Base-by-base conservation (phyloP, 2,888 invertebrate genomes). In the Perdita meconis region DNA sequence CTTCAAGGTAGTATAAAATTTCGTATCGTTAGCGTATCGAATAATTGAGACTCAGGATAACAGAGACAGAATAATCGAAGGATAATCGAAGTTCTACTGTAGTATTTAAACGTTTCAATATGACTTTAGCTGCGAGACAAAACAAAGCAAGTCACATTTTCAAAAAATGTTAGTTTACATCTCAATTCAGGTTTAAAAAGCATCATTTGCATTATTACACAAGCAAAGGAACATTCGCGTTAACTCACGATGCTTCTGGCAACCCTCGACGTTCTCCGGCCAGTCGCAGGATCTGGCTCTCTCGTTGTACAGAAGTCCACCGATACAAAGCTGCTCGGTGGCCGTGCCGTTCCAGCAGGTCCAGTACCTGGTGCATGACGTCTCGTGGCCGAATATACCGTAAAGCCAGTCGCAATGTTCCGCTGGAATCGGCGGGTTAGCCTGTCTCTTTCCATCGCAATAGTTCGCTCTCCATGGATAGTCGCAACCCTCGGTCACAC, bases 261-360 rank as follows among this genome's bases (percentile, higher is more conserved):
- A 98, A 65, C 97, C 97, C 65, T 97, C 97, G 0, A 98, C 97
- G 91, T 97, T 97, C 90, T 97, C 97, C 0, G 98, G 98, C 97
- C 97, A 98, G 92, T 98, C 98, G 92, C 98, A 98, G 57, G 97
- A 97, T 92, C 97, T 97, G 0, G 97, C 96, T 87, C 96, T 95
- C 93, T 98, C 97, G 91, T 97, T 97, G 94, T 97, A 98, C 30
- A 98, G 94, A 55, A 98, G 94, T 0, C 97, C 97, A 26, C 97
- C 97, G 89, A 97, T 97, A 93, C 98, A 98, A 64, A 97, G 95
- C 92, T 98, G 97, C 90, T 98, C 97, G 0, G 97, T 97, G 12
- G 97, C 96, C 0, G 98, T 98, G 16, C 97, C 97, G 92, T 98
- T 98, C 98, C 97, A 98, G 92, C 98, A 98, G 0, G 97, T 97